phyloP scores from a whole-genome alignment of 1,140 invertebrate genomes.

The Microplitis mediator region DNA sequence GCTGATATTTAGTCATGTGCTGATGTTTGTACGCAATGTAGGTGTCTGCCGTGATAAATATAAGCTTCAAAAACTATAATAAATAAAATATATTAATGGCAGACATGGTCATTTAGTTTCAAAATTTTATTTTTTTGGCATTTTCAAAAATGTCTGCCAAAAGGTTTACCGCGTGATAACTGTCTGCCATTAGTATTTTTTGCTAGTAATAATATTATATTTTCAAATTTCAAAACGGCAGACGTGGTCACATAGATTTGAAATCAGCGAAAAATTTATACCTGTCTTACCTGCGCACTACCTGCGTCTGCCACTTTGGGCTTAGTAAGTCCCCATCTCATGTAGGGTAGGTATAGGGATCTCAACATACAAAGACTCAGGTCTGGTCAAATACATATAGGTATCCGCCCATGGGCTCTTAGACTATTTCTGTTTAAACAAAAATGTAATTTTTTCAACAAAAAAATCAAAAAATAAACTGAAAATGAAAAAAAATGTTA shows the following conservation, averaged over 20 bases:
- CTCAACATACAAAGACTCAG: background rate
- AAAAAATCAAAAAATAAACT: too few relatives aligned
- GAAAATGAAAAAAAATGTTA: too few relatives aligned
- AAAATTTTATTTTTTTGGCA: constrained; percentile 2
- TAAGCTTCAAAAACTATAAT: background rate
- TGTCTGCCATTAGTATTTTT: background rate
- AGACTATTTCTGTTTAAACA: too few relatives aligned
- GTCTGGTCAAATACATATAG: constrained; percentile 7
- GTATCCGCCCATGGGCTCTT: constrained; percentile 11
- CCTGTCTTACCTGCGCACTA: background rate
- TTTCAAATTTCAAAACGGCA: constrained; percentile 4
- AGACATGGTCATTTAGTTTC: constrained; percentile 33
- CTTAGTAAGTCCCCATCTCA: background rate
- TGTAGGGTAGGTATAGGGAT: background rate
- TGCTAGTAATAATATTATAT: background rate
- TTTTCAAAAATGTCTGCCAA: background rate
- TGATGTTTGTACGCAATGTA: background rate
- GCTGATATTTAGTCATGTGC: background rate
- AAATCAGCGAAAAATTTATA: background rate
- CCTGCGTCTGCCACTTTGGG: background rate
- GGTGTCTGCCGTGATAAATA: background rate
- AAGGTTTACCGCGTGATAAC: background rate
- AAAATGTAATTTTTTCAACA: too few relatives aligned
- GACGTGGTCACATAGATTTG: constrained; percentile 8
- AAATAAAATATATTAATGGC: background rate